Percentiles rank a stretch among this genome's conserved stretches.
Conservation (phyloP, 2,797 vertebrate genomes). For the Phalanger gymnotis region DNA sequence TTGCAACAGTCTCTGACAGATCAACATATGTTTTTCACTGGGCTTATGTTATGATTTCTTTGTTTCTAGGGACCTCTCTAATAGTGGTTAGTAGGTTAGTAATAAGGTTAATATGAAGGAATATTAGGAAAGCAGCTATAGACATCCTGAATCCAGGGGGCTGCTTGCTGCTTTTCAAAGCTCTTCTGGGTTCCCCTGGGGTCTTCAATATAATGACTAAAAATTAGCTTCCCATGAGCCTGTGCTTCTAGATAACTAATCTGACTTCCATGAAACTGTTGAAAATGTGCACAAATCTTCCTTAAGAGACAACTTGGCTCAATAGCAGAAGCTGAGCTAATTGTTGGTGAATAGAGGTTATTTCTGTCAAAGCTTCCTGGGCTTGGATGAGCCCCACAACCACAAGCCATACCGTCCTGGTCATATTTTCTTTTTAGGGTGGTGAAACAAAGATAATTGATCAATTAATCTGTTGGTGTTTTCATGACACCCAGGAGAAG, state of each 20-base stretch:
- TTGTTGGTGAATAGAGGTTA: not conserved
- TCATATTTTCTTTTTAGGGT: conserved; percentile 63
- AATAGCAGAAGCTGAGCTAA: not conserved
- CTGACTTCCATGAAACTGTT: not conserved
- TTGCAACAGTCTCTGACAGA: conserved; percentile 70
- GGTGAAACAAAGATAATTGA: conserved; percentile 18
- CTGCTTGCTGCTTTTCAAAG: not conserved
- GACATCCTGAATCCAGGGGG: not conserved
- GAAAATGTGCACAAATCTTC: not conserved
- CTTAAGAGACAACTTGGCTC: conserved; percentile 10
- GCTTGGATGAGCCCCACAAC: conserved; percentile 45
- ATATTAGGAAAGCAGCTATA: not conserved
- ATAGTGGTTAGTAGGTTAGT: conserved; percentile 50
- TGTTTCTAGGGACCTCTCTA: conserved; percentile 45
- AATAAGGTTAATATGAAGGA: conserved; percentile 19
- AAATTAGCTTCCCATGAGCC: conserved; percentile 12
- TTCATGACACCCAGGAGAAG: conserved; percentile 52
- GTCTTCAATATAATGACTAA: not conserved
- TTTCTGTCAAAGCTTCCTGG: conserved; percentile 56
- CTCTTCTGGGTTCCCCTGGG: not conserved
- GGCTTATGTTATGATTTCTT: conserved; percentile 61
- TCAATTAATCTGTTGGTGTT: conserved; percentile 59
- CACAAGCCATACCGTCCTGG: conserved; percentile 36
- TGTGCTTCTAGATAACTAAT: conserved; percentile 29
- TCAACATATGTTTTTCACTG: conserved; percentile 54